These are phyloP conservation scores for Helicoverpa armigera DNA, from an alignment of 1,140 invertebrate species.

Conservation along the genomic window DNA sequence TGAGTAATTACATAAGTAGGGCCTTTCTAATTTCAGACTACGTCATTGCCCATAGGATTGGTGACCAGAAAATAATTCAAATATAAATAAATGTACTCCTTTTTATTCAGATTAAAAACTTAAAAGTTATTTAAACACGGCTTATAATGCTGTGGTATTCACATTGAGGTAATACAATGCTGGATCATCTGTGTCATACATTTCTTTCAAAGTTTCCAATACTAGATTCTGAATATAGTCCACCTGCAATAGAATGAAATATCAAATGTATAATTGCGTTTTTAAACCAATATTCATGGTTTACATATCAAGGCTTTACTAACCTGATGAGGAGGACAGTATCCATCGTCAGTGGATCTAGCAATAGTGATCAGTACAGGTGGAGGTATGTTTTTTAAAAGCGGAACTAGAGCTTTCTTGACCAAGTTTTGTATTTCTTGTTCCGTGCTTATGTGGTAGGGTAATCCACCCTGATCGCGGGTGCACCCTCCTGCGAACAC, in stretches of 20 bases:
- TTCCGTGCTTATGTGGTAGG: slow-evolving; percentile 92
- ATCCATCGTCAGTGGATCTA: slow-evolving; percentile 95
- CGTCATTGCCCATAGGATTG: too few relatives aligned
- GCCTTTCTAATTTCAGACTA: too few relatives aligned
- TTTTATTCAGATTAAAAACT: background rate
- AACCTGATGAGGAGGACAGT: slow-evolving; percentile 90
- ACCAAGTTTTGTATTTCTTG: slow-evolving; percentile 90
- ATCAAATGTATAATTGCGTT: background rate
- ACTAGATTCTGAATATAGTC: slow-evolving; percentile 74
- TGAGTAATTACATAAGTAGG: too few relatives aligned
- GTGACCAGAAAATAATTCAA: too few relatives aligned
- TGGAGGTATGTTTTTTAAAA: slow-evolving; percentile 89
- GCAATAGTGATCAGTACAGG: slow-evolving; percentile 93
- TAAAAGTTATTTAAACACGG: background rate
- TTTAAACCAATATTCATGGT: background rate
- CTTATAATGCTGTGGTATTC: slow-evolving; percentile 53
- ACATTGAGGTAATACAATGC: slow-evolving; percentile 70
- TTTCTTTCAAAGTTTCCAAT: slow-evolving; percentile 69
- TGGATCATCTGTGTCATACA: slow-evolving; percentile 73
- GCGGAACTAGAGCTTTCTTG: slow-evolving; percentile 85
- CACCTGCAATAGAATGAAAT: slow-evolving; percentile 68
- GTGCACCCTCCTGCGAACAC: slow-evolving; percentile 95
- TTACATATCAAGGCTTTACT: slow-evolving; percentile 27
- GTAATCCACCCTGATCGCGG: slow-evolving; percentile 92
- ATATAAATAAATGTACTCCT: background rate